Evolutionary conservation across 2,113 vertebrate species (phyloP), one percentile per base, ranked within the genome.

Genomic region (Leucosticte australis): DNA sequence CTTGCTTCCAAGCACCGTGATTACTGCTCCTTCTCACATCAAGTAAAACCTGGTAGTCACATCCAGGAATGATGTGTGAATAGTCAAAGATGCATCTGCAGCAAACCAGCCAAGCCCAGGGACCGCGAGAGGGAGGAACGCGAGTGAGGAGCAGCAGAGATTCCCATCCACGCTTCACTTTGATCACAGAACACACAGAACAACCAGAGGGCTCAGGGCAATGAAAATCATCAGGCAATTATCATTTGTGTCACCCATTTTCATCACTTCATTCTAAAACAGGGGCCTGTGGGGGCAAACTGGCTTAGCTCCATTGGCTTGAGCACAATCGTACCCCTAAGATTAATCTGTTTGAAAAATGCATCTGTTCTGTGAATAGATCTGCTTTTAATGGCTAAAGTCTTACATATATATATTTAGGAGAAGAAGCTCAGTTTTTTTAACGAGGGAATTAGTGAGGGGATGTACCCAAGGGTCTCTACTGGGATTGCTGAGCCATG

Each of bases 171-270:
- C 1, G 4, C 69, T 87, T 83, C 26, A 2, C 76, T 95, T 91
- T 63, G 84, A 91, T 85, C 81, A 39, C 39, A 74, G 74, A 87
- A 42, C 55, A 30, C 70, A 41, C 35, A 6, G 90, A 70, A 16
- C 52, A 74, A 62, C 78, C 75, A 52, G 53, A 2, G 20, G 73
- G 87, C 79, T 93, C 93, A 68, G 59, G 59, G 87, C 91, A 70
- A 88, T 70, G 90, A 86, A 94, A 95, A 91, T 90, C 56, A 83
- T 52, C 75, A 77, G 79, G 79, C 71, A 92, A 77, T 93, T 88
- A 80, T 78, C 27, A 49, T 86, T 83, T 80, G 33, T 63, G 71
- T 83, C 82, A 95, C 87, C 70, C 24, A 64, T 70, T 95, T 87
- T 95, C 93, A 90, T 83, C 82, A 77, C 82, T 77, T 93, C 59